Evolutionary conservation across 2,797 vertebrate genomes (phyloP), one percentile per base, ranked within the genome.

Genomic region (Parambassis ranga): DNA sequence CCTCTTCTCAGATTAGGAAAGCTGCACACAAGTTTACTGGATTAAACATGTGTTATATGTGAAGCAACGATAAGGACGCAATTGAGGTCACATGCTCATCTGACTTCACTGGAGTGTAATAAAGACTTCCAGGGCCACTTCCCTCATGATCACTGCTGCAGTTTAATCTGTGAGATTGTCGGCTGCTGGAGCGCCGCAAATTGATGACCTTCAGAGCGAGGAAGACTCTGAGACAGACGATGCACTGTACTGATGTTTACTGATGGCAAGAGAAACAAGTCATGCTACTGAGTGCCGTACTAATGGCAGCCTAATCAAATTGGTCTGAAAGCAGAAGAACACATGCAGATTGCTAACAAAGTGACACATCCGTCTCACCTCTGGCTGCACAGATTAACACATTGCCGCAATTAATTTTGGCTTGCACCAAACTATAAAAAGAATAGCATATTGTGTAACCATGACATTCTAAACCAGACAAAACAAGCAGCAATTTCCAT

Each of bases 391-490:
- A 75, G 59, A 79, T 64, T 71, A 75, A 77, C 57, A 71, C 65
- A 71, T 76, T 43, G 65, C 55, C 64, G 51, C 69, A 67, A 84
- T 82, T 74, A 43, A 63, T 65, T 78, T 56, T 10, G 11, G 15
- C 7, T 36, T 15, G 23, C n/a, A 15, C 32, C 19, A 60, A 68
- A 43, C 43, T 63, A 71, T 72, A 69, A 65, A 71, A 81, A 60
- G 55, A 76, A 47, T 11, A 32, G 26, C 18, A 37, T 7, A 61
- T 55, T 71, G 75, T 82, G 41, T 75, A 67, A 75, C 48, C 2
- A 2, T 27, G 14, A n/a, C 30, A 41, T 58, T 39, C 28, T 16
- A 42, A 24, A 48, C 7, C 27, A 3, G 13, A 60, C 20, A 1
- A 44, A 62, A 65, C n/a, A 66, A 10, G 31, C 13, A 14, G 6